Percentiles rank a stretch among this genome's conserved stretches.
Evolutionary conservation across 2,888 invertebrate genomes (phyloP).

Genomic region (Oscheius onirici): DNA sequence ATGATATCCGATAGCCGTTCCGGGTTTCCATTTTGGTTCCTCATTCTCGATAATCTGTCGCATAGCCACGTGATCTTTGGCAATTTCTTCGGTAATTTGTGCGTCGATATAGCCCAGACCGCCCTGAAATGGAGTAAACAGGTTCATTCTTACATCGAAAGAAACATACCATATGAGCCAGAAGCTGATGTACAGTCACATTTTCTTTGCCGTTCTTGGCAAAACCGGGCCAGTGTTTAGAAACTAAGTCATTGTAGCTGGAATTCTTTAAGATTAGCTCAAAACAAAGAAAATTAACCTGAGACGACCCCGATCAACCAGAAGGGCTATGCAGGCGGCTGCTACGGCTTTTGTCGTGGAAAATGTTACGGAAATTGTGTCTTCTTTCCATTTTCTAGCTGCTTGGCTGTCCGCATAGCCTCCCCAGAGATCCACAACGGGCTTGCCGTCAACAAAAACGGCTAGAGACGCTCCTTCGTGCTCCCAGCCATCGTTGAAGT

Average conservation of each 20-base stretch:
- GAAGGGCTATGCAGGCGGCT: constrained; percentile 63
- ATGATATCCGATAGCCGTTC: constrained; percentile 47
- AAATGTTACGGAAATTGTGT: constrained; percentile 58
- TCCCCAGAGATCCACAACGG: constrained; percentile 73
- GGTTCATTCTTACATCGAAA: too few relatives aligned
- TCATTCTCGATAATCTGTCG: constrained; percentile 44
- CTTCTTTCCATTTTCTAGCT: constrained; percentile 53
- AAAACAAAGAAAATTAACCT: constrained; percentile 1
- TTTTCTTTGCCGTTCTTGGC: constrained; percentile 57
- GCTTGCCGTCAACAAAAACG: constrained; percentile 71
- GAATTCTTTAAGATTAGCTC: not conserved
- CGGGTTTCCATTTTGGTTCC: constrained; percentile 55
- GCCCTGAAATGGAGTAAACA: too few relatives aligned
- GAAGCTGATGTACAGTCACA: constrained; percentile 56
- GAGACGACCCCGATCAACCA: constrained; percentile 72
- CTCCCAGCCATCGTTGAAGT: constrained; percentile 68
- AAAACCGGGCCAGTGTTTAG: constrained; percentile 60
- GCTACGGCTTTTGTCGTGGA: constrained; percentile 63
- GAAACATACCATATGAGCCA: constrained; percentile 52
- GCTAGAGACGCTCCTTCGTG: constrained; percentile 70
- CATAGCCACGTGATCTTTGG: constrained; percentile 48
- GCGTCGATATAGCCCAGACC: constrained; percentile 57
- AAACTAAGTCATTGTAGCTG: constrained; percentile 55
- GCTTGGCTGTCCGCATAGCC: constrained; percentile 71
- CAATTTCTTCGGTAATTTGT: constrained; percentile 53